These are phyloP conservation scores for Nerophis ophidion DNA, from an alignment of 2,113 vertebrate genomes.

Conservation along the genomic window DNA sequence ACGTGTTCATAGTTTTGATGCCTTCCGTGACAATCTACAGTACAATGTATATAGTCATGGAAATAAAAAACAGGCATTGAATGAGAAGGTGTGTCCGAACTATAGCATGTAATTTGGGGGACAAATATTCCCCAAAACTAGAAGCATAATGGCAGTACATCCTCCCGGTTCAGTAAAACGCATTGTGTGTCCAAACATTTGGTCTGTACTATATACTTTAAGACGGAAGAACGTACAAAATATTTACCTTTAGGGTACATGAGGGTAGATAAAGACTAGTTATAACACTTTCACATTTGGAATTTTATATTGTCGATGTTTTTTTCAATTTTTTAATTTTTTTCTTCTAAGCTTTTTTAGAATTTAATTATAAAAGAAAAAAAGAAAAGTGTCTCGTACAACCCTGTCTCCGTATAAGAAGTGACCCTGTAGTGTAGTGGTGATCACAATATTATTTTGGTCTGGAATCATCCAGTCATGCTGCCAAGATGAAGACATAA, in stretches of 20 bases:
- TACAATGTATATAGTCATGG: no score
- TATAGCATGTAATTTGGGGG: no score
- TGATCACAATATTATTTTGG: constrained; percentile 35
- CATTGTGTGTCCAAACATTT: no score
- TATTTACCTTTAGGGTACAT: constrained; percentile 66
- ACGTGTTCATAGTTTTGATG: no score
- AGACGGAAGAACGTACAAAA: constrained; percentile 69
- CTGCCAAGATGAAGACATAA: constrained; percentile 35
- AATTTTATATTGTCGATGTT: constrained; percentile 44
- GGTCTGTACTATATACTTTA: constrained; percentile 36
- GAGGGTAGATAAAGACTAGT: constrained; percentile 56
- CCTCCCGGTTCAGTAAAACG: no score
- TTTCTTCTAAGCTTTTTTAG: constrained; percentile 21
- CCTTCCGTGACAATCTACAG: no score
- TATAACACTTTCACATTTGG: constrained; percentile 67
- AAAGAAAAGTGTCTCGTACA: constrained; percentile 39
- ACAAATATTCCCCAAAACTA: no score
- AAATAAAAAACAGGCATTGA: no score
- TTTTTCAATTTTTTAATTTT: constrained; percentile 26
- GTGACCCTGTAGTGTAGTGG: constrained; percentile 59
- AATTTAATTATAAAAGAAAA: constrained; percentile 41
- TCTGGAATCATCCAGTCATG: constrained; percentile 39
- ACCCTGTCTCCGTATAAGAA: constrained; percentile 71
- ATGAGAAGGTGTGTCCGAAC: no score
- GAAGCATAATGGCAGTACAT: no score